Conservation (phyloP, 2,797 vertebrate genomes). For the Denticeps clupeoides region DNA sequence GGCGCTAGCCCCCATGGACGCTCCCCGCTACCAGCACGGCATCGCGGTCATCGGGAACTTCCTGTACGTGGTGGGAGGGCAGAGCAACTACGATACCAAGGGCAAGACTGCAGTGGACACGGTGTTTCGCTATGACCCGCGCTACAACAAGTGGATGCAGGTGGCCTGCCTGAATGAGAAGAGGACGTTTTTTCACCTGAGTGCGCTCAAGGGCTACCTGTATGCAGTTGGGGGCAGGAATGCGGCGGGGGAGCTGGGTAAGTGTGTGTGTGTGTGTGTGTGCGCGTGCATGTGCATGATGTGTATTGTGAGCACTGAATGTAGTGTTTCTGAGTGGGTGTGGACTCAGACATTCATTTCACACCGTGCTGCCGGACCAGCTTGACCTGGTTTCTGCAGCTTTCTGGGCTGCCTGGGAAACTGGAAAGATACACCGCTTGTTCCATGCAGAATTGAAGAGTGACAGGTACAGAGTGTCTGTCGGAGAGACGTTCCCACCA, state of each 20-base stretch:
- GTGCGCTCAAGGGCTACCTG: constrained; percentile 95
- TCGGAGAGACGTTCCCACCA: too few relatives aligned
- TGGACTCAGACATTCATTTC: too few relatives aligned
- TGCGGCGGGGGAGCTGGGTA: constrained; percentile 84
- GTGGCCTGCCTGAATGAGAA: constrained; percentile 97
- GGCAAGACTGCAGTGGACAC: constrained; percentile 98
- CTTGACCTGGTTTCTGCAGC: too few relatives aligned
- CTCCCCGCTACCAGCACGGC: constrained; percentile 93
- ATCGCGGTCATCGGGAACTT: constrained; percentile 97
- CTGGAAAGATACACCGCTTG: too few relatives aligned
- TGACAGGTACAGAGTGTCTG: too few relatives aligned
- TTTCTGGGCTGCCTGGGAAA: too few relatives aligned
- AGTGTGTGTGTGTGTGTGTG: constrained; percentile 31
- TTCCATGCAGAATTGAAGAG: too few relatives aligned
- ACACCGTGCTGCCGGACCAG: too few relatives aligned
- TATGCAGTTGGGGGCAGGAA: constrained; percentile 94
- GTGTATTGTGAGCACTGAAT: background rate
- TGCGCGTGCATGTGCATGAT: background rate
- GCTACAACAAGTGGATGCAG: constrained; percentile 99
- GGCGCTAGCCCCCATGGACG: constrained; percentile 92
- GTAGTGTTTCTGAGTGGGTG: too few relatives aligned
- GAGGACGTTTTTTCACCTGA: constrained; percentile 98
- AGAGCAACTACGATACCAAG: constrained; percentile 99
- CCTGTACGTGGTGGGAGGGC: constrained; percentile 92
- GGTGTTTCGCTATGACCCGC: constrained; percentile 92